Base-by-base conservation (phyloP, 2,113 vertebrate species). In the Rhea americana region DNA sequence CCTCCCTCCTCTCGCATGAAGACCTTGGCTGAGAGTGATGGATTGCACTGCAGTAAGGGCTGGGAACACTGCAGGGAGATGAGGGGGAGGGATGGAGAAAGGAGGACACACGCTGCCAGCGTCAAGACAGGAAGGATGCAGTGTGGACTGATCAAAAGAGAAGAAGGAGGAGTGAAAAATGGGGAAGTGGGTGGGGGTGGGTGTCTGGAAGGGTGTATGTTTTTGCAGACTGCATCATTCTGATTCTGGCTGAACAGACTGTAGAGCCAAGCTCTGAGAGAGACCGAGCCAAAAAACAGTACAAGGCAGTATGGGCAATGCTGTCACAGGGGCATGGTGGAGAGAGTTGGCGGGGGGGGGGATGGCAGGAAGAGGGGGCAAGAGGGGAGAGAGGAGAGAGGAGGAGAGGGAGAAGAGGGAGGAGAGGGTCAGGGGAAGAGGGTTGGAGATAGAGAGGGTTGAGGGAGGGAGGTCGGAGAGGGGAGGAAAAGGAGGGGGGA, bases 31-130 rank as follows among this genome's bases (percentile, higher is more conserved):
- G 62, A 56, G 87, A 95, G 90, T 97, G 97, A 97, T 97, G 95
- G 95, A 97, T 98, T 86, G 93, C 95, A 93, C 95, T 95, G 97
- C 97, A 97, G 97, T 88, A 80, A 80, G 89, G 66, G 82, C 89
- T 94, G 86, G 65, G 79, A 94, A 83, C 92, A 67, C 86, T 89
- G 93, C 97, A 85, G 96, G 95, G 86, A 94, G 56, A 63, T 79
- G 81, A 87, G 95, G 89, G 55, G 93, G 82, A 93, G 48, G 81
- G 74, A 68, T 28, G 74, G 71, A 41, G 76, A 65, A 84, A 84
- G 96, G 93, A 77, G 87, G 88, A 58, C 89, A 80, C 89, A 81
- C 24, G 22, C 39, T 92, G 96, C 87, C 83, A 82, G 91, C 93
- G 77, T 95, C 97, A 93, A 94, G 85, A 67, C 80, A n/a, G 96